phyloP scores from a whole-genome alignment of 2,888 invertebrate genomes.

The Archips xylosteana region DNA sequence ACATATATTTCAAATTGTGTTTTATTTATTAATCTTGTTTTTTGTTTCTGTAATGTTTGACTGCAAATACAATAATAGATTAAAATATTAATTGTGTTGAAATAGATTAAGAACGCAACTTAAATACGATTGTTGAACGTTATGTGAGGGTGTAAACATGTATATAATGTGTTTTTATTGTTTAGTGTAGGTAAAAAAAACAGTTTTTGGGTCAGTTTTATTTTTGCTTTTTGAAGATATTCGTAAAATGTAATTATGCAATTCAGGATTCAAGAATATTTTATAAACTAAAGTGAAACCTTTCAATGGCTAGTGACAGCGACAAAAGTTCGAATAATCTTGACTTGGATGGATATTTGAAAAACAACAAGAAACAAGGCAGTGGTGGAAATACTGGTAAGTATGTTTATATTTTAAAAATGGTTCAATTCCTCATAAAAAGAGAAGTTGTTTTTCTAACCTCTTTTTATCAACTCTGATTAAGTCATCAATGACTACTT shows the following conservation, averaged over 20 bases:
- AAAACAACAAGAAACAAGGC: slow-evolving; percentile 69
- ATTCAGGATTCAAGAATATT: slow-evolving; percentile 20
- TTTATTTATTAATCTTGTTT: neutral
- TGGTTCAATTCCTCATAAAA: slow-evolving; percentile 1
- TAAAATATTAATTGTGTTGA: neutral
- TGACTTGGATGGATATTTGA: slow-evolving; percentile 77
- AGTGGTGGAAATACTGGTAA: slow-evolving; percentile 71
- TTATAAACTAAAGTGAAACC: slow-evolving; percentile 48
- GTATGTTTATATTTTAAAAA: slow-evolving; percentile 44
- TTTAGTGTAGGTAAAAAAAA: slow-evolving; percentile 50
- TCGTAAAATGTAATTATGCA: slow-evolving; percentile 33
- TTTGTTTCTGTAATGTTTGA: neutral
- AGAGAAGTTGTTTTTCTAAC: slow-evolving; percentile 27
- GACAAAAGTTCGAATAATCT: slow-evolving; percentile 80
- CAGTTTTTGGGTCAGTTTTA: slow-evolving; percentile 1
- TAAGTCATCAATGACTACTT: slow-evolving; percentile 40
- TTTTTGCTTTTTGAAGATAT: slow-evolving; percentile 14
- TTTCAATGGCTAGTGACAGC: slow-evolving; percentile 85
- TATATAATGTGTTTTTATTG: slow-evolving; percentile 56
- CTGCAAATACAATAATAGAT: neutral
- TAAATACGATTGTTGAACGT: slow-evolving; percentile 41
- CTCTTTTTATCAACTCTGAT: slow-evolving; percentile 32
- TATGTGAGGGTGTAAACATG: slow-evolving; percentile 74
- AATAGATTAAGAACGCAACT: slow-evolving; percentile 51
- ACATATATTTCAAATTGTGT: neutral